These are phyloP conservation scores for Campopleginae sp. DNA, from an alignment of 2,888 invertebrate species.

Conservation along the genomic window DNA sequence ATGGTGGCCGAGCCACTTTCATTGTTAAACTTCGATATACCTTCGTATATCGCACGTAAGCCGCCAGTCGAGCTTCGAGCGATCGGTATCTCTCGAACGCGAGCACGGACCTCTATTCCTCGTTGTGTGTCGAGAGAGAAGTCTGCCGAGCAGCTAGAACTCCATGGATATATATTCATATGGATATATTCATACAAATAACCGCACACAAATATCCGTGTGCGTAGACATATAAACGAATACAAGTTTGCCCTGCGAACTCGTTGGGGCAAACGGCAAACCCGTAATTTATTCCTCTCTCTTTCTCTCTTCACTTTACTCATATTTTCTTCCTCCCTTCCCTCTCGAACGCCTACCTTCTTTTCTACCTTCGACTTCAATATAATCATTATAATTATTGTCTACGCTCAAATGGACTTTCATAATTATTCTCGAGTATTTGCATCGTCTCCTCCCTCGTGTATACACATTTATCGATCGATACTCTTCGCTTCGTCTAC, in stretches of 20 bases:
- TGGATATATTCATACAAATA: not conserved
- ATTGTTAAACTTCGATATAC: slow-evolving; percentile 6
- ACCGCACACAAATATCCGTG: slow-evolving; percentile 22
- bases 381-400: slow-evolving; percentile 83
- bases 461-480: slow-evolving; percentile 5
- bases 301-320: slow-evolving; percentile 38
- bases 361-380: slow-evolving; percentile 77
- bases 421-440: slow-evolving; percentile 78
- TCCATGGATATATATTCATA: slow-evolving; percentile 20
- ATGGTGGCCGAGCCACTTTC: slow-evolving; percentile 17
- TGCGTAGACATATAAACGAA: not conserved
- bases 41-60: slow-evolving; percentile 73
- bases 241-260: slow-evolving; percentile 41
- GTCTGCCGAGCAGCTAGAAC: slow-evolving; percentile 56
- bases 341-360: slow-evolving; percentile 48
- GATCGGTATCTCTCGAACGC: slow-evolving; percentile 82
- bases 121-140: slow-evolving; percentile 76
- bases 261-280: slow-evolving; percentile 80
- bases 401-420: slow-evolving; percentile 81
- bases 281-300: slow-evolving; percentile 82
- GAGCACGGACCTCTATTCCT: slow-evolving; percentile 77
- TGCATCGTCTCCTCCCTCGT: slow-evolving; percentile 41
- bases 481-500: not conserved
- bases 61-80: slow-evolving; percentile 70
- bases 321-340: slow-evolving; percentile 73